Percentiles rank a stretch among this genome's conserved stretches.
These are phyloP conservation scores for Euura lappo DNA, from an alignment of 1,140 invertebrate species.

Conservation along the genomic window DNA sequence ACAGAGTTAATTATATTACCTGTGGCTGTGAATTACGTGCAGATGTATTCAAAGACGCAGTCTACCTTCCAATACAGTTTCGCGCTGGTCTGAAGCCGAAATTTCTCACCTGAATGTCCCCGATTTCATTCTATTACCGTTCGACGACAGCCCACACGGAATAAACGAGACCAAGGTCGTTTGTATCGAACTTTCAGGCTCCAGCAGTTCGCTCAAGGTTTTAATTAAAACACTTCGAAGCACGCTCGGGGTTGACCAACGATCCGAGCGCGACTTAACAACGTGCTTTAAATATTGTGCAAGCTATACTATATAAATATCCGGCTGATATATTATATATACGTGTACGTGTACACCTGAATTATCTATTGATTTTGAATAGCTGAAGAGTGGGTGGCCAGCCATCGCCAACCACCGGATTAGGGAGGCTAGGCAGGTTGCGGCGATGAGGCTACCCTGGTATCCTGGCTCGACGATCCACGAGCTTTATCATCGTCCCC, in stretches of 20 bases:
- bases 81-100: too few species aligned
- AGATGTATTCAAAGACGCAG: background rate
- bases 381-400: constrained; percentile 35
- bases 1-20: background rate
- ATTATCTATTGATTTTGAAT: constrained; percentile 60
- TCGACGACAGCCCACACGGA: background rate
- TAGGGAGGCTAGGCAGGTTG: constrained; percentile 55
- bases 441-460: constrained; percentile 58
- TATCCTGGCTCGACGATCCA: constrained; percentile 52
- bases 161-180: background rate
- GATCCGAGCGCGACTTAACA: background rate
- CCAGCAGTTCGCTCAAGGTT: background rate
- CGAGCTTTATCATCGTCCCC: constrained; percentile 55
- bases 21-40: background rate
- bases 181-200: background rate
- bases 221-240: background rate
- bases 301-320: background rate
- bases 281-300: background rate
- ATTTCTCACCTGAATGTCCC: too few species aligned
- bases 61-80: too few species aligned
- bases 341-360: constrained; percentile 28
- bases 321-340: background rate
- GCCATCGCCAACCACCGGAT: constrained; percentile 45
- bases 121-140: background rate
- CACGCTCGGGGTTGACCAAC: background rate